Evolutionary conservation across 2,888 invertebrate species (phyloP), one percentile per base, ranked within the genome.

Genomic region (Zaprionus lineosus): DNA sequence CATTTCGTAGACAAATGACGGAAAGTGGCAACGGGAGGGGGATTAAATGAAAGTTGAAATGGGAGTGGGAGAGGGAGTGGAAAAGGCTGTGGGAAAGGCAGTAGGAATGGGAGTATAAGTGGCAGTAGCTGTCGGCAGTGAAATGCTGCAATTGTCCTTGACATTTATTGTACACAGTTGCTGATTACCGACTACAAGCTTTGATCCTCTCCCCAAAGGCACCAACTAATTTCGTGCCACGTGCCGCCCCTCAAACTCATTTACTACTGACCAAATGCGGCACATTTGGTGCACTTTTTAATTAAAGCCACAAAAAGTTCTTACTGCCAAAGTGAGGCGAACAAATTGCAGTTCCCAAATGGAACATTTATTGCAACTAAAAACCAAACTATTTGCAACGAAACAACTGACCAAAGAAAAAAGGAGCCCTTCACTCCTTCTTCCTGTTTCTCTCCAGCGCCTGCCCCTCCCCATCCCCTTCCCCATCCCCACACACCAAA

Each of bases 241-340:
- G 74, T 66, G 61, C 50, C 21, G 41, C 26, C 33, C 43, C 29
- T 62, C 52, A 43, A 41, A 52, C 67, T 48, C 46, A 55, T 46
- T 41, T 58, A 1, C 12, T 50, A 33, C 28, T 51, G 15, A 40
- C 28, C 21, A 7, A n/a, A 37, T 26, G 50, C 44, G 31, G 24
- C 47, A 51, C 55, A 46, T 47, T 47, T 40, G 59, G 34, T 41
- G 46, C 34, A 50, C 44, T 60, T 70, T 82, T 74, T 75, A 83
- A 78, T 78, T 78, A 60, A 51, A 39, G 4, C 31, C 71, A 48
- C 39, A 41, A 48, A 31, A 57, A 68, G 40, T 21, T 19, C 33
- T 40, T 57, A 28, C 11, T 48, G 16, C 14, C 36, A 37, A 28
- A 14, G 11, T 18, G 28, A 14, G 16, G 6, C n/a, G n/a, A 21